These are phyloP conservation scores for Arnoldichthys spilopterus DNA, from an alignment of 2,797 vertebrate species.

Conservation along the genomic window DNA sequence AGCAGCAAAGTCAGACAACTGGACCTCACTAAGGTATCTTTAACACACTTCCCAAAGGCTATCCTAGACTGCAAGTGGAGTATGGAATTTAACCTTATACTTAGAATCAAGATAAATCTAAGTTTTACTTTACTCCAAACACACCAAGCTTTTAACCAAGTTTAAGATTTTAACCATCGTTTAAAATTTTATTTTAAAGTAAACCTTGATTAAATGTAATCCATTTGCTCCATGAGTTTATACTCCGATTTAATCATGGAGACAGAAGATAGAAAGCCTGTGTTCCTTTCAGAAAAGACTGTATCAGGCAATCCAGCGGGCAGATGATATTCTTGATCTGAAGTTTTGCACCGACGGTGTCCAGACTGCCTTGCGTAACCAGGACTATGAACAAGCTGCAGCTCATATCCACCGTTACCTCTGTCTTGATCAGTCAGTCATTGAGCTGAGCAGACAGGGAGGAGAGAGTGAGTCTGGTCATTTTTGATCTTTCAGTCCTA, in stretches of 20 bases:
- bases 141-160: too few species aligned
- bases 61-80: not conserved
- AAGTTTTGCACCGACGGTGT: conserved; percentile 99
- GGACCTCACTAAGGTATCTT: conserved; percentile 91
- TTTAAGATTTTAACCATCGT: too few species aligned
- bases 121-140: too few species aligned
- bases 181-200: too few species aligned
- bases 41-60: not conserved
- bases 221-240: too few species aligned
- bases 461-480: conserved; percentile 84
- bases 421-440: conserved; percentile 95
- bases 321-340: conserved; percentile 95
- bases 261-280: not conserved
- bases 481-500: not conserved
- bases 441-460: conserved; percentile 96
- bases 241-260: too few species aligned
- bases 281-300: conserved; percentile 85
- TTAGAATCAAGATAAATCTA: too few species aligned
- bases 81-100: too few species aligned
- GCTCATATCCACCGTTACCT: conserved; percentile 97
- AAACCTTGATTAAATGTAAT: too few species aligned
- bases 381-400: conserved; percentile 96
- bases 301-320: conserved; percentile 96
- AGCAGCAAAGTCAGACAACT: conserved; percentile 97
- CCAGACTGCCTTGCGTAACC: conserved; percentile 89